These are phyloP conservation scores for Cotesia vestalis DNA, from an alignment of 1,140 invertebrate genomes.

Conservation along the genomic window DNA sequence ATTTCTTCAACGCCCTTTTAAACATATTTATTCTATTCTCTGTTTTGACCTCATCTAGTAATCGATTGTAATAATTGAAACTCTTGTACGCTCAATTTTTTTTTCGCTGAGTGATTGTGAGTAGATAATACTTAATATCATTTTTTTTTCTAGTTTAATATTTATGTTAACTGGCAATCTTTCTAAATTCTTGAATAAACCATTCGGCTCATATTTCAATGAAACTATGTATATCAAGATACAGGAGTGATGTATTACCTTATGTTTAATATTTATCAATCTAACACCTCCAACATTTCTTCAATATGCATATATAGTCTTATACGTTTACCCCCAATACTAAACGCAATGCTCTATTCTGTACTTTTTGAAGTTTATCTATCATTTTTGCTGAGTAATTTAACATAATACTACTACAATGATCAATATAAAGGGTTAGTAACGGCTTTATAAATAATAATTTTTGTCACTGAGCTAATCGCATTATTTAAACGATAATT, in stretches of 20 bases:
- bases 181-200: neutral
- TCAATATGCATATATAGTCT: neutral
- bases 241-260: neutral
- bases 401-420: slow-evolving; percentile 9
- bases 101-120: too few relatives aligned
- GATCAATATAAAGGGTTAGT: neutral
- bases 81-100: too few relatives aligned
- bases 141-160: too few relatives aligned
- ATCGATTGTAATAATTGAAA: too few relatives aligned
- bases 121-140: too few relatives aligned
- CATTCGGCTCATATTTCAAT: neutral
- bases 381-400: neutral
- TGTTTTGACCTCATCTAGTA: too few relatives aligned
- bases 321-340: neutral
- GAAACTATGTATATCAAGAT: neutral
- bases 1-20: too few relatives aligned
- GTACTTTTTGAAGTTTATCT: neutral
- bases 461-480: neutral
- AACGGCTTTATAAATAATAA: neutral
- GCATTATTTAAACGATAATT: neutral
- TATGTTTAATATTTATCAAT: neutral
- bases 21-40: too few relatives aligned
- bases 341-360: neutral
- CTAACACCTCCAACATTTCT: neutral
- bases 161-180: too few relatives aligned